Evolutionary conservation across 2,888 invertebrate species (phyloP), one percentile per base, ranked within the genome.

Genomic region (Dynastes tityus): DNA sequence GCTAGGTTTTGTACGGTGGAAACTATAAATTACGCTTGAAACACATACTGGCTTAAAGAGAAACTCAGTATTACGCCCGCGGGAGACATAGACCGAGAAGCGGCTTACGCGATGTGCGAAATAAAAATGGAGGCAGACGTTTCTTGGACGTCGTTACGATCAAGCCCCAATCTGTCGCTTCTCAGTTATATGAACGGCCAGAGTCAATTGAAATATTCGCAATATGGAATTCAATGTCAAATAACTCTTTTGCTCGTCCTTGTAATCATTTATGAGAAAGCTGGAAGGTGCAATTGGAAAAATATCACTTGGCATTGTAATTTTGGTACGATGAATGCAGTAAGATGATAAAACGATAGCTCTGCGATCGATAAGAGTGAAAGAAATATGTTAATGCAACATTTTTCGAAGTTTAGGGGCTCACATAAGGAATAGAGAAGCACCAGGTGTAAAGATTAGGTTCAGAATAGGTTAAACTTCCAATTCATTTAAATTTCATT

Each of bases 61-160:
- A 55, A 45, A 55, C 37, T 13, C 27, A 22, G 76, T 67, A 76
- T 13, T 67, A 27, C 76, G 65, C 76, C 67, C 76, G 22, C 16
- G 76, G 76, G 76, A 76, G 53, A 76, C 76, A 67, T 74, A 74
- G 40, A 74, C 49, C 49, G 55, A 63, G 45, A 61, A 74, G 45
- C 58, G 63, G 63, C 22, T 74, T 61, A 49, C 32, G 45, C 40
- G 45, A 58, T 22, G 51, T 40, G 74, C n/a, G n/a, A 65, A 53
- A 32, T 37, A 55, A 76, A 76, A 76, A 61, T 40, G 58, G 58
- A 58, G 27, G 13, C 40, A 73, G 40, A 58, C 37, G 58, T 61
- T 51, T 49, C 51, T 68, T 51, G 13, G 27, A 27, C 68, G 0
- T 29, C 29, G 29, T 51, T 68, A 51, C 51, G 22, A 8, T 51